Evolutionary conservation across 2,113 vertebrate species (phyloP), one percentile per base, ranked within the genome.

Genomic region (Halcyon senegalensis): DNA sequence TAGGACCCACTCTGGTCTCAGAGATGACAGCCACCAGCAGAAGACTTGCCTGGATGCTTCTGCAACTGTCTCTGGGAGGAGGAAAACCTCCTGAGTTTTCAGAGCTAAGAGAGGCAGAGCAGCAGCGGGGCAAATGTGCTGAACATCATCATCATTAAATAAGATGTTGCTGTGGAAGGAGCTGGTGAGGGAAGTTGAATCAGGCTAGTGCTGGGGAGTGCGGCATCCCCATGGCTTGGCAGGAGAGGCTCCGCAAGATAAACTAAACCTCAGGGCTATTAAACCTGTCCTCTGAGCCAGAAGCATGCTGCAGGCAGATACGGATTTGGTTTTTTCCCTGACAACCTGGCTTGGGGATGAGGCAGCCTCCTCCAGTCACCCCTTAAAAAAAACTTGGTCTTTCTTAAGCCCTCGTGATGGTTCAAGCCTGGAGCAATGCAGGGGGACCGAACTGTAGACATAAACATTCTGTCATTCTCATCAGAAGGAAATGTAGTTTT

Each of bases 141-240:
- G 3, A 48, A 28, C 24, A 25, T 39, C 1, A 1, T 53, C 48
- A 6, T 78, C 2, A 2, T 93, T 67, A 48, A 66, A 21, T 66
- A 18, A 74, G 55, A 24, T 20, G 13, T 8, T 72, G 37, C 55
- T 68, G 39, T 23, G 16, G 39, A 35, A 83, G 14, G n/a, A 70
- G 16, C 51, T 72, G 28, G 14, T 28, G 35, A 91, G 39, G 46
- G 31, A 76, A 31, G 12, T 28, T 46, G 58, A 50, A 46, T 27
- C 63, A 33, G 48, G 48, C 67, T 92, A 67, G 55, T 27, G 31
- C 31, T 85, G 37, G 48, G 72, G 20, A 86, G 58, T 46, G 23
- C 30, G 25, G n/a, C 35, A 87, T 77, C 39, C 43, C 63, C 0
- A 0, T 6, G 7, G 28, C 53, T 0, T 0, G 44, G 53, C 33